Percentiles rank a stretch among this genome's conserved stretches.
Evolutionary conservation across 92 coral and sea anemone genomes (phyloP).

Genomic region (Epizoanthus scotinus): DNA sequence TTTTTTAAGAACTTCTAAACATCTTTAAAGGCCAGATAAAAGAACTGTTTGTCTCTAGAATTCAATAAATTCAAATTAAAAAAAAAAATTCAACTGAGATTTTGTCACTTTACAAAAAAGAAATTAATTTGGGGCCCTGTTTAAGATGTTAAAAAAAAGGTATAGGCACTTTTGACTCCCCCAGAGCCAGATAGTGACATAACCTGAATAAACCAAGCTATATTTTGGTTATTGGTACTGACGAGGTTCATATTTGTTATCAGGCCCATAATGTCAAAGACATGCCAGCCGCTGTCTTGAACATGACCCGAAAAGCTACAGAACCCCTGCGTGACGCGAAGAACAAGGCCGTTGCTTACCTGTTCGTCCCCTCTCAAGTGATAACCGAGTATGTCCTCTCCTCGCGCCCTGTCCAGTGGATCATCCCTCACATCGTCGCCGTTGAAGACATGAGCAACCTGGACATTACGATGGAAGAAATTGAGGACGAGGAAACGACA

Average conservation of each 20-base stretch:
- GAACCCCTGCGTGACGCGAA: conserved; percentile 73
- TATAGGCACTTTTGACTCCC: too few species aligned
- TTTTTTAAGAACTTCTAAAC: too few species aligned
- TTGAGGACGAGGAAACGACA: conserved; percentile 67
- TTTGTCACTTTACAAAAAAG: too few species aligned
- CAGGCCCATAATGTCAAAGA: conserved; percentile 86
- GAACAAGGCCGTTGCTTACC: conserved; percentile 66
- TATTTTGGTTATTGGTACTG: not conserved
- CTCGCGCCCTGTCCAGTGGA: conserved; percentile 93
- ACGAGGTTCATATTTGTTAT: not conserved
- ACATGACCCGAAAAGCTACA: conserved; percentile 61
- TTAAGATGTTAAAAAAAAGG: too few species aligned
- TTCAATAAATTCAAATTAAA: too few species aligned
- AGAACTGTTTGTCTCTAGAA: not conserved
- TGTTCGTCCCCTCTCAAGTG: conserved; percentile 83
- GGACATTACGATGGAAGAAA: conserved; percentile 86
- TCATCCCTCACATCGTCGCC: conserved; percentile 81
- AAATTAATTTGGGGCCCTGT: too few species aligned
- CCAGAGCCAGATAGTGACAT: too few species aligned
- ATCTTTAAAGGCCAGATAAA: too few species aligned
- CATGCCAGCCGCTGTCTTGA: conserved; percentile 89
- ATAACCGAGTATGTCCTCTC: conserved; percentile 90
- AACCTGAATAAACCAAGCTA: too few species aligned
- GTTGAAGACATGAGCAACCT: conserved; percentile 82
- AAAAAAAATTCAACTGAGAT: too few species aligned